Percentiles rank a stretch among this genome's conserved stretches.
phyloP scores from a whole-genome alignment of 2,113 vertebrate species.

The Passer domesticus region DNA sequence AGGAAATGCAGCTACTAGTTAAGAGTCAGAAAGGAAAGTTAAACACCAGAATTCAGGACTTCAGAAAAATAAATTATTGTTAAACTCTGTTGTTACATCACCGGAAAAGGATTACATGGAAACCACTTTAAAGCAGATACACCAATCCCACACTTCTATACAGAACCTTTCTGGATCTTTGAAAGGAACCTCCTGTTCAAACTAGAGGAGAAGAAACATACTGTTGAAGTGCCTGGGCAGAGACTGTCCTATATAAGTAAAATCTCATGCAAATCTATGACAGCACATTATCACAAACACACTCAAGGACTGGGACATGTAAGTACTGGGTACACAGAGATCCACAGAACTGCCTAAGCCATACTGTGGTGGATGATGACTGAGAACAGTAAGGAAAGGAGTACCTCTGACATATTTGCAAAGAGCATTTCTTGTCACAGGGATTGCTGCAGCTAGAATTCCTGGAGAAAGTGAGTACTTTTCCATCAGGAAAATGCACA shows the following conservation, averaged over 20 bases:
- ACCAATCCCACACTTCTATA: neutral
- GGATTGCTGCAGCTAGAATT: neutral
- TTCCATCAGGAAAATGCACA: neutral
- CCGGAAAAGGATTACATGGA: neutral
- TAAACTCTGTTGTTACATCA: neutral
- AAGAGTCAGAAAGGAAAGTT: neutral
- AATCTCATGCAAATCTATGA: neutral
- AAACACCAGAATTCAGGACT: neutral
- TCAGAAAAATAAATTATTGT: neutral
- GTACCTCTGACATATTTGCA: neutral
- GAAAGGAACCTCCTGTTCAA: neutral
- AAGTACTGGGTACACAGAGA: neutral
- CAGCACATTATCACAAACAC: neutral
- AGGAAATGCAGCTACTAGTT: neutral
- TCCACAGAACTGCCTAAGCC: neutral
- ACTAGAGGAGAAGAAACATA: neutral
- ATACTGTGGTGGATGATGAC: neutral
- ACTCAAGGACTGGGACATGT: neutral
- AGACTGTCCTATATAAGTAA: fast-evolving
- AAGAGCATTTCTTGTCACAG: neutral
- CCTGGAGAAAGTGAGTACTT: neutral
- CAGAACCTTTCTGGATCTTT: neutral
- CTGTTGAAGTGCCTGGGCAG: neutral
- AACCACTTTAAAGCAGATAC: neutral
- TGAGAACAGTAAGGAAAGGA: neutral